Base-by-base conservation (phyloP, 2,797 vertebrate genomes). In the Pelochelys cantorii region DNA sequence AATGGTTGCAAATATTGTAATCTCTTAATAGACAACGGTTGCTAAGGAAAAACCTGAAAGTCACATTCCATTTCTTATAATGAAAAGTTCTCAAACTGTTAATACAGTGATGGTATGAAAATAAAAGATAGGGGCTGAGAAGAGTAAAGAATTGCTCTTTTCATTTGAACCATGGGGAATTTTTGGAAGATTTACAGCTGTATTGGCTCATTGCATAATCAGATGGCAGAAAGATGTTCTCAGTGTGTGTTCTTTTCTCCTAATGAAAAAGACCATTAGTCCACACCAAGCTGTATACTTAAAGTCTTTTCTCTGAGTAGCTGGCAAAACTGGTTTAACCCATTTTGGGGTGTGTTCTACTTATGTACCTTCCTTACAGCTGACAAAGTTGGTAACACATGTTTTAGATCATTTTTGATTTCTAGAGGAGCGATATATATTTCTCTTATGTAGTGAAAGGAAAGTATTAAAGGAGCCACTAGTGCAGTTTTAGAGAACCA, bases 121-220 rank as follows among this genome's bases (percentile, higher is more conserved):
- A 97, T 98, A 96, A 98, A 97, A 93, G 96, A 97, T 89, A 95
- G 83, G 88, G 95, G 94, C 93, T 98, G 97, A 97, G 96, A 98
- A 97, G 91, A 98, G 97, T 98, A 98, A 98, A 89, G 94, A 98
- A 97, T 98, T 98, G 94, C 92, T 97, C 94, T 97, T 94, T 97
- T 97, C 85, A 97, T 95, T 87, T 96, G 96, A 98, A 96, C 97
- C 96, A 86, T 97, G 91, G 97, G 97, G 97, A 97, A 97, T 97
- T 98, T 98, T 93, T 98, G 95, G 95, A 98, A 98, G 97, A 98
- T 98, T 98, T 98, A 97, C 92, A 97, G 79, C 96, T 89, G 94
- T 96, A 96, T 95, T 96, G 97, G 97, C 95, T 98, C 98, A 98
- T 98, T 98, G 98, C 97, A 98, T 98, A 98, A 97, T 98, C 97